Percentiles rank a stretch among this genome's conserved stretches.
Evolutionary conservation across 2,888 invertebrate species (phyloP).

Genomic region (Eulithis prunata): DNA sequence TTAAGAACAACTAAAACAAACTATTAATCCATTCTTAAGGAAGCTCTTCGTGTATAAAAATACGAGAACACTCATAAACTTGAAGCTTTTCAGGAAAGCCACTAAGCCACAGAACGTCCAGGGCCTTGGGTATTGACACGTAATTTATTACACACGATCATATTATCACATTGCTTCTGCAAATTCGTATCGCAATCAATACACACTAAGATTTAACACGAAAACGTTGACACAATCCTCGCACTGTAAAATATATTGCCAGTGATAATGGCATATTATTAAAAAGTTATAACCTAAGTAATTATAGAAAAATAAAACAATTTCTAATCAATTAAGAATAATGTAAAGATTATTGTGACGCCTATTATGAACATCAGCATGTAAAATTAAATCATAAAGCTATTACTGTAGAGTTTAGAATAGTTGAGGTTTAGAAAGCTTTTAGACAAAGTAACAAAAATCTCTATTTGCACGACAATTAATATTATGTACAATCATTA

Average conservation of each 20-base stretch:
- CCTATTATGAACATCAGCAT: constrained; percentile 55
- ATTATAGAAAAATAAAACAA: background rate
- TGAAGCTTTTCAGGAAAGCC: constrained; percentile 48
- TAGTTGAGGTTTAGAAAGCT: constrained; percentile 65
- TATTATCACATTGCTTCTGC: constrained; percentile 60
- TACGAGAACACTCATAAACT: constrained; percentile 44
- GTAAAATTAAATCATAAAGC: constrained; percentile 58
- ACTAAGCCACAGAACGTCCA: constrained; percentile 25
- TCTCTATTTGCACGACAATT: constrained; percentile 39
- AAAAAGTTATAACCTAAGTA: background rate
- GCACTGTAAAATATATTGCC: constrained; percentile 38
- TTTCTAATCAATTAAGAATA: background rate
- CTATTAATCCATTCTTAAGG: constrained; percentile 40
- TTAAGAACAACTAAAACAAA: background rate
- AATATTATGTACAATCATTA: constrained; percentile 41
- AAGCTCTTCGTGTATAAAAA: constrained; percentile 47
- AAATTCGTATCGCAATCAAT: constrained; percentile 54
- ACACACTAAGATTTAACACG: constrained; percentile 46
- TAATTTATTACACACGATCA: constrained; percentile 46
- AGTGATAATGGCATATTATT: background rate
- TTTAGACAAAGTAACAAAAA: constrained; percentile 55
- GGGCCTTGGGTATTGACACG: constrained; percentile 39
- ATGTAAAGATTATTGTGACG: constrained; percentile 7
- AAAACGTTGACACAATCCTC: constrained; percentile 47
- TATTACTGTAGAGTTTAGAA: constrained; percentile 65